phyloP scores from a whole-genome alignment of 1,140 invertebrate genomes.

The Cheumatopsyche charites region DNA sequence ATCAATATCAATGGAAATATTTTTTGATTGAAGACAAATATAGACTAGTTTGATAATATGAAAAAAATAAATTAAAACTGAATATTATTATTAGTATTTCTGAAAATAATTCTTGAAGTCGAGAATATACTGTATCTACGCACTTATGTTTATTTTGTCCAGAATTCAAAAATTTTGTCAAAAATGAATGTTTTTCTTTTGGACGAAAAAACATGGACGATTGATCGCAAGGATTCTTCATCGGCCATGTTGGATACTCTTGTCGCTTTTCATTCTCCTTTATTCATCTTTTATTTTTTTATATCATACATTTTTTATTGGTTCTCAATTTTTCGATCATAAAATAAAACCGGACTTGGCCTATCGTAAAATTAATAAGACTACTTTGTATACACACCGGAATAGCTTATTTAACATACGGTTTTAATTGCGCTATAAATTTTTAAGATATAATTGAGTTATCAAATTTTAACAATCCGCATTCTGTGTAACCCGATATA shows the following conservation, averaged over 20 bases:
- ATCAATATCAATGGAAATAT: too few species aligned
- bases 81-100: too few species aligned
- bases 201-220: not conserved
- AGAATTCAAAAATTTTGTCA: too few species aligned
- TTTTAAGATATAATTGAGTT: constrained; percentile 37
- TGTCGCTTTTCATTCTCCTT: constrained; percentile 1
- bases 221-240: not conserved
- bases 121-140: too few species aligned
- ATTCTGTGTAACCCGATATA: too few species aligned
- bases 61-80: too few species aligned
- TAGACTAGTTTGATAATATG: too few species aligned
- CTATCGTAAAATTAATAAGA: constrained; percentile 34
- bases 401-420: constrained; percentile 27
- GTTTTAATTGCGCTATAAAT: constrained; percentile 32
- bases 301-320: too few species aligned
- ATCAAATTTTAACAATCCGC: constrained; percentile 22
- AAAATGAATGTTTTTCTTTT: too few species aligned
- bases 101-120: too few species aligned
- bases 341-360: constrained; percentile 32
- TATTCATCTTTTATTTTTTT: not conserved
- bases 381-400: constrained; percentile 29
- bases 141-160: too few species aligned
- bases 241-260: constrained; percentile 26
- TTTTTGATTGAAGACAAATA: too few species aligned
- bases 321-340: constrained; percentile 22